Conservation (phyloP, 2,797 vertebrate species). For the Sebastes nivosus region DNA sequence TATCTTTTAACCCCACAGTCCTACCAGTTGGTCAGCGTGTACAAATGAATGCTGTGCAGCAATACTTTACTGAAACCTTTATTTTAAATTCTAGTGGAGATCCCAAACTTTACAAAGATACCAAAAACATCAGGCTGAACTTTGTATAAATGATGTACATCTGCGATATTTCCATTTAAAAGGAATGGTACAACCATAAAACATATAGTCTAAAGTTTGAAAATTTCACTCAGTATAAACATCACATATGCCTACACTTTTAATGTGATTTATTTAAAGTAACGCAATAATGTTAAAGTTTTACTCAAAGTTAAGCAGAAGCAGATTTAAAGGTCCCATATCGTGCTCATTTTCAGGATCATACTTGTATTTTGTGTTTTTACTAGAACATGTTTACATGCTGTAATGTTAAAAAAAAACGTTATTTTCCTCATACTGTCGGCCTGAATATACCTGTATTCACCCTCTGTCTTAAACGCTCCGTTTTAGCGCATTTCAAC, state of each 20-base stretch:
- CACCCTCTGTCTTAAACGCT: too few relatives aligned
- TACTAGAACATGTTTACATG: too few relatives aligned
- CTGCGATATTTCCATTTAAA: background rate
- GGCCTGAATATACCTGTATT: too few relatives aligned
- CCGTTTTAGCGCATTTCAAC: too few relatives aligned
- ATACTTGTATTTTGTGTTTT: too few relatives aligned
- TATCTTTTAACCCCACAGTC: background rate
- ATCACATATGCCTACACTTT: background rate
- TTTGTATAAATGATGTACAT: background rate
- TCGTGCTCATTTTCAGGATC: too few relatives aligned
- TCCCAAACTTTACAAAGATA: background rate
- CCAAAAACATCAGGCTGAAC: background rate
- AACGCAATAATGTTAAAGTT: background rate
- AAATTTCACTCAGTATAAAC: background rate
- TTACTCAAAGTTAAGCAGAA: background rate
- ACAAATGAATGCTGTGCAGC: background rate
- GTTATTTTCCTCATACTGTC: too few relatives aligned
- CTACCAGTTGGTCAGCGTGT: background rate
- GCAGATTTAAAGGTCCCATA: too few relatives aligned
- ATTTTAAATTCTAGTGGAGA: background rate
- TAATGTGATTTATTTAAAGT: background rate
- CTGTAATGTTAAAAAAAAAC: too few relatives aligned
- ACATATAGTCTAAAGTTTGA: background rate
- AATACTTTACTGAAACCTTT: background rate
- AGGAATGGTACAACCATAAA: background rate